Evolutionary conservation across 2,888 invertebrate genomes (phyloP).

Genomic region (Lomographa bimaculata): DNA sequence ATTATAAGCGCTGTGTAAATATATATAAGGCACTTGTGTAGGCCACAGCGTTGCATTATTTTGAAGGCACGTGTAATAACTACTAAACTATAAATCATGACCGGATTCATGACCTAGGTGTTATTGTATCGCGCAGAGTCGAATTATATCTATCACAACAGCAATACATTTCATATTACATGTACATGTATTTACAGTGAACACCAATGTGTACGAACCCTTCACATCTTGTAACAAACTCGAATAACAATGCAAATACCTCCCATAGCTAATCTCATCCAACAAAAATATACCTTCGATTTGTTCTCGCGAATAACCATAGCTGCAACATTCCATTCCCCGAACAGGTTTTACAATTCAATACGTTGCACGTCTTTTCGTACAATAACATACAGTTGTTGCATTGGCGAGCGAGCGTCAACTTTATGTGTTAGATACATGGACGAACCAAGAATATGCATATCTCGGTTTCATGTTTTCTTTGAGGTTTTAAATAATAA

Average conservation of each 20-base stretch:
- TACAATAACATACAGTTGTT: no score
- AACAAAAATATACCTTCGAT: conserved; percentile 1
- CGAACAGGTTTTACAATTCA: not conserved
- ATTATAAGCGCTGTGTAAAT: conserved; percentile 18
- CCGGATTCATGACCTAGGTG: no score
- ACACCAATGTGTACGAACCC: conserved; percentile 21
- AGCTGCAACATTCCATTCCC: conserved; percentile 11
- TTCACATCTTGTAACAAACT: conserved; percentile 13
- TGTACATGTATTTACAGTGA: conserved; percentile 15
- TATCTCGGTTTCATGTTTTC: no score
- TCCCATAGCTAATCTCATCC: not conserved
- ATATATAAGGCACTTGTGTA: conserved; percentile 31
- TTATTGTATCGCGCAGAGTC: conserved; percentile 2
- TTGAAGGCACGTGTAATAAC: conserved; percentile 26
- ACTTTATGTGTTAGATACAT: no score
- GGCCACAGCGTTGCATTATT: conserved; percentile 19
- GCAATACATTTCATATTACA: conserved; percentile 3
- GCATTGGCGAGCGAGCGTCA: no score
- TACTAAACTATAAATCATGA: no score
- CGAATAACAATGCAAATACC: conserved; percentile 16
- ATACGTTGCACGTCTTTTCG: not conserved
- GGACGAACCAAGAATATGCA: no score
- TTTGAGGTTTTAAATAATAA: no score
- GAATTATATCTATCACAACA: conserved; percentile 11
- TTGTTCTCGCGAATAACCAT: conserved; percentile 3